Base-by-base conservation (phyloP, 2,888 invertebrate species). In the Eristalis arbustorum region DNA sequence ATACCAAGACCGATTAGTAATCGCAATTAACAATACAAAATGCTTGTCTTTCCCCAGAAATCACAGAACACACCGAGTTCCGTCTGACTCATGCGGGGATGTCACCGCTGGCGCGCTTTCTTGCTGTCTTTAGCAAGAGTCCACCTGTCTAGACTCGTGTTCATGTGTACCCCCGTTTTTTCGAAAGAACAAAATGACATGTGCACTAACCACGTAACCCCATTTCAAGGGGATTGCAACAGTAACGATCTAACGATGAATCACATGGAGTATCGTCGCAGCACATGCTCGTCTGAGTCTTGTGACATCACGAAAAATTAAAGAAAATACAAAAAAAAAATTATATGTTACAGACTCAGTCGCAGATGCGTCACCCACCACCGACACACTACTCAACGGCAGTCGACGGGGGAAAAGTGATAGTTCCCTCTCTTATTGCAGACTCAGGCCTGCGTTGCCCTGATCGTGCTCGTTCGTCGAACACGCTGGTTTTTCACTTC, bases 271-370 rank as follows among this genome's bases (percentile, higher is more conserved):
- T 31, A 31, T 31, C 31, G 31, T 31, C 6, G 5, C n/a, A 14
- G 42, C 42, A 14, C 42, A 42, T n/a, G n/a, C 42, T n/a, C n/a
- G 6, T n/a, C 5, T 18, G 8, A 6, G 8, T 49, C 81, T 57
- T 77, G 69, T 81, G 85, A 85, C 81, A 78, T 85, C 85, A 85
- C 74, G 71, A 31, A 28, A 49, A 49, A 49, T 49, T 49, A 49
- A 49, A 49, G 49, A 49, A 49, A 49, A 49, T 8, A 49, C 31
- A 68, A 57, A 34, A 37, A 34, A 68, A 57, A 34, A 37, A 34
- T 11, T 25, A 11, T 11, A 42, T 63, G 62, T 72, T 72, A 59
- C 57, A 63, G 78, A 56, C 67, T 72, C 31, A 67, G 31, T 62
- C 68, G 37, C 73, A 82, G 66, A 80, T 74, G 73, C 73, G 73